Evolutionary conservation across 2,888 invertebrate genomes (phyloP), one percentile per base, ranked within the genome.

Genomic region (Epirrhoe tristata): DNA sequence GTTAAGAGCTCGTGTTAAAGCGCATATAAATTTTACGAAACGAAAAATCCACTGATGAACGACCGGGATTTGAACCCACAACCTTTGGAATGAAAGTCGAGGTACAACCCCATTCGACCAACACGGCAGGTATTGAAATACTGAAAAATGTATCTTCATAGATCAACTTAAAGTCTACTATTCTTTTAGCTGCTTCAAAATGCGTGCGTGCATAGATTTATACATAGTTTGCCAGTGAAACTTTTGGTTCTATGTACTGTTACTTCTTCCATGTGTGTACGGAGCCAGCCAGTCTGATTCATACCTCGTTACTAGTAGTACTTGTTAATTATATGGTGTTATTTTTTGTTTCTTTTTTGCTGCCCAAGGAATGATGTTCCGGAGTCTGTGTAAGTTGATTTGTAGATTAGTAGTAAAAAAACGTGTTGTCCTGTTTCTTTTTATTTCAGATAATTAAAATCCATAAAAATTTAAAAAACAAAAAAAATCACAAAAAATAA

Each of bases 341-440:
- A 64, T 74, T 76, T 75, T 70, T 77, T 74, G 71, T 78, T 80
- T 80, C 70, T 78, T 81, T 80, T 70, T 75, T 75, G 90, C 90
- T 84, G 85, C 85, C 68, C 60, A 71, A 75, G 73, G 85, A 88
- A 76, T 89, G 81, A 93, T 93, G 92, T 91, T 91, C 74, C 79
- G 88, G 70, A 93, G 92, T 85, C 84, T 86, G 74, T 87, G 92
- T 93, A 87, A 93, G 92, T 90, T 59, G 32, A 12, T 58, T 39
- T 39, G 39, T 43, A 14, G 57, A 46, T 46, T 14, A 46, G 46
- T 57, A 12, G 48, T 31, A 34, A 46, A 46, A 43, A 56, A 12
- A 43, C 39, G 39, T 43, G 39, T 0, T 43, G 39, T 12, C 12
- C 12, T 43, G 12, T n/a, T n/a, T n/a, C n/a, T n/a, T n/a, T n/a